Evolutionary conservation across 2,888 invertebrate genomes (phyloP), one percentile per base, ranked within the genome.

Genomic region (Leistus spinibarbis): DNA sequence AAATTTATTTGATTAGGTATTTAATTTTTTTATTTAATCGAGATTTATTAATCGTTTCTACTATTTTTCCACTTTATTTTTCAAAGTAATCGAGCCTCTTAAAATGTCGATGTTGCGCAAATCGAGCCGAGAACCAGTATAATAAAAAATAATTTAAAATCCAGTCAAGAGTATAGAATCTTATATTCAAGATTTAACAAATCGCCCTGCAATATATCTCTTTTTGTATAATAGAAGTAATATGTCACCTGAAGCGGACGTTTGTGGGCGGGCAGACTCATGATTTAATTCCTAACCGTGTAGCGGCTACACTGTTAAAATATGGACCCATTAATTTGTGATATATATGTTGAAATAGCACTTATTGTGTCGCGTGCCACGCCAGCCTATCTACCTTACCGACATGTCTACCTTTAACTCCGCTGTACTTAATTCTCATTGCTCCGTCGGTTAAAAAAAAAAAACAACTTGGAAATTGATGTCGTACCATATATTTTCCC

Each of bases 311-410:
- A 64, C 64, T 64, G 64, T 23, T 64, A 64, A 64, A 64, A 64
- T 64, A 64, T 64, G 64, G 23, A 64, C 24, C 64, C 64, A 64
- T 64, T 64, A 64, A 64, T 64, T 64, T 64, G 64, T 64, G 64
- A 64, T 64, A 64, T 23, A 23, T 64, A 64, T 64, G 64, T 64
- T 64, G 64, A 64, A 64, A 64, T 64, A 64, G 64, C 64, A 64
- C 64, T 64, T 64, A 64, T 64, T 64, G 64, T 64, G 64, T 64
- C 64, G 64, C 22, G 64, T 64, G 64, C 64, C 64, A 23, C 60
- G 22, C 60, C 60, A 60, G 17, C 19, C 60, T 60, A 19, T 60
- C 60, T 60, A 60, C 60, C 19, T 16, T 60, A 60, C 60, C 19
- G 60, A 60, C 60, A 20, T 60, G 22, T 60, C 57, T 19, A 20